Conservation (phyloP, 2,888 invertebrate genomes). For the Metallyticus violacea region DNA sequence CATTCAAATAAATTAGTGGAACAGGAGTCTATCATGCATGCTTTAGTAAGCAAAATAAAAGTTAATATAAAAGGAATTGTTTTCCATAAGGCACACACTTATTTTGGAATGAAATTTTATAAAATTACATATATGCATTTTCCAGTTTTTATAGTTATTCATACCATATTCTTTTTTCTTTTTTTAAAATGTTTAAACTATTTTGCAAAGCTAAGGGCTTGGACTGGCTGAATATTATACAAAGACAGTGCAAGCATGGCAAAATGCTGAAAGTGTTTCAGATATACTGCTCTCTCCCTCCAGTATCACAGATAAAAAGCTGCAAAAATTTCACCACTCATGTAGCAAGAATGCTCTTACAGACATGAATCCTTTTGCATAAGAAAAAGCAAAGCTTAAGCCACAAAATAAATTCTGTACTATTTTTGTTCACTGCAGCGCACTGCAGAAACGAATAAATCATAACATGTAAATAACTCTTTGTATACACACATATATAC, state of each 20-base stretch:
- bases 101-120: not conserved
- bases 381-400: not conserved
- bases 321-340: not conserved
- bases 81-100: not conserved
- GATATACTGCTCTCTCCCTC: not conserved
- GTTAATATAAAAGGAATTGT: not conserved
- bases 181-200: not conserved
- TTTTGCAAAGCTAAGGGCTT: too few species aligned
- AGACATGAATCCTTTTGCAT: not conserved
- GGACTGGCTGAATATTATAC: too few species aligned
- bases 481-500: not conserved
- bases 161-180: not conserved
- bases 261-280: not conserved
- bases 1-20: not conserved
- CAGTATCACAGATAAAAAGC: not conserved
- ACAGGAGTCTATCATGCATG: not conserved
- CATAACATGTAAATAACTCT: not conserved
- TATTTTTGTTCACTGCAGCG: not conserved
- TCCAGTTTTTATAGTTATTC: not conserved
- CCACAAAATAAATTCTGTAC: not conserved
- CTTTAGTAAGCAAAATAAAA: not conserved
- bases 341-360: not conserved
- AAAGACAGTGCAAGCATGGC: not conserved
- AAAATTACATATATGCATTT: not conserved
- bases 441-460: not conserved